These are phyloP conservation scores for Nephrotoma guestfalica DNA, from an alignment of 2,888 invertebrate species.

Conservation along the genomic window DNA sequence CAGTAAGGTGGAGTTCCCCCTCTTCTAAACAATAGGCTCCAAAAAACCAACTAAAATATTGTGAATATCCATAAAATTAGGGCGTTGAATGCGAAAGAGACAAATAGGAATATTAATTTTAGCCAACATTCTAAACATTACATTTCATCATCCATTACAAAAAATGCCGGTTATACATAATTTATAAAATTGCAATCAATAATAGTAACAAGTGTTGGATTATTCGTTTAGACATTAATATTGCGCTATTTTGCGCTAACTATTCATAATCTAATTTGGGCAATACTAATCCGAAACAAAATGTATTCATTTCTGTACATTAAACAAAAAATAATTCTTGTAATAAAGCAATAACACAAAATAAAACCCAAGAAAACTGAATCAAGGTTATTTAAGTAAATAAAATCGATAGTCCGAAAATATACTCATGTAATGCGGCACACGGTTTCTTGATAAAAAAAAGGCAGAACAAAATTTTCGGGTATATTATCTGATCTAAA, in stretches of 20 bases:
- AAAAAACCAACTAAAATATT: too few species aligned
- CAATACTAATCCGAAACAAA: background rate
- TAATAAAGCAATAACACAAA: background rate
- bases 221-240: background rate
- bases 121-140: background rate
- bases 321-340: background rate
- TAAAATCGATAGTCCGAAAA: background rate
- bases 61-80: background rate
- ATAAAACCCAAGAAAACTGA: background rate
- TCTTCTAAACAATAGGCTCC: too few species aligned
- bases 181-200: background rate
- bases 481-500: background rate
- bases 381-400: background rate
- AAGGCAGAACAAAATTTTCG: background rate
- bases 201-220: background rate
- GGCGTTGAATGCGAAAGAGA: background rate
- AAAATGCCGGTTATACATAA: background rate
- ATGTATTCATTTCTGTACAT: background rate
- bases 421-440: background rate
- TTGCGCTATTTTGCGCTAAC: background rate
- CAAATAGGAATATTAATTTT: background rate
- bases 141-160: background rate
- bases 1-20: too few species aligned
- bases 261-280: background rate
- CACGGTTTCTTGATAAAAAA: background rate